Percentiles rank a stretch among this genome's conserved stretches.
These are phyloP conservation scores for Hipparchia semele DNA, from an alignment of 2,888 invertebrate genomes.

Conservation along the genomic window DNA sequence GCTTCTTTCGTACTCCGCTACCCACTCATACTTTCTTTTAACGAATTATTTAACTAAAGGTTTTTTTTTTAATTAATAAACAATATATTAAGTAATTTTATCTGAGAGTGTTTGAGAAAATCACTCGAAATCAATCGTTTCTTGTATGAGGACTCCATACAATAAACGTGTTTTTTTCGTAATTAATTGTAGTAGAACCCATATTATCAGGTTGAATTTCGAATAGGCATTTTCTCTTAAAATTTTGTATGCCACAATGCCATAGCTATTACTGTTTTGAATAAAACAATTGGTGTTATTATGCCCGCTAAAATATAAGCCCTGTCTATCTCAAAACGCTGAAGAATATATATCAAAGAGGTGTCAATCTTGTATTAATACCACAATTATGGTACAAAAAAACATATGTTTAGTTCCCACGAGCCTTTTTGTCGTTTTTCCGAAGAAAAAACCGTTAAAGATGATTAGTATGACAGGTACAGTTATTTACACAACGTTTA, in stretches of 20 bases:
- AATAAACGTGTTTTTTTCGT: too few species aligned
- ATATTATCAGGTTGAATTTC: too few species aligned
- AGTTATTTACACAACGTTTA: slow-evolving; percentile 33
- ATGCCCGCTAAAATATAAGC: slow-evolving; percentile 9
- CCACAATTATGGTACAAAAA: slow-evolving; percentile 47
- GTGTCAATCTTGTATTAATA: slow-evolving; percentile 64
- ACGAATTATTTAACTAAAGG: too few species aligned
- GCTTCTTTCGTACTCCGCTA: too few species aligned
- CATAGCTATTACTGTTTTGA: background rate
- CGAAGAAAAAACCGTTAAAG: slow-evolving; percentile 53
- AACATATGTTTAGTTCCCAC: slow-evolving; percentile 55
- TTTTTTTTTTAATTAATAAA: too few species aligned
- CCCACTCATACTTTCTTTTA: too few species aligned
- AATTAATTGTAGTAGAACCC: too few species aligned
- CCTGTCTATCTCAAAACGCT: slow-evolving; percentile 25
- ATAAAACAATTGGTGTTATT: background rate
- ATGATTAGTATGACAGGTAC: slow-evolving; percentile 59
- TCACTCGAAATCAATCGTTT: too few species aligned
- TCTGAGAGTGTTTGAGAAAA: too few species aligned
- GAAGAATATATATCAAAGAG: slow-evolving; percentile 64
- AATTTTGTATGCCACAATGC: background rate
- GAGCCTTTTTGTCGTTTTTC: slow-evolving; percentile 62
- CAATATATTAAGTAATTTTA: too few species aligned
- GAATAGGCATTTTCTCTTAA: background rate
- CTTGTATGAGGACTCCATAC: too few species aligned